Base-by-base conservation (phyloP, 2,113 vertebrate species). In the Phyllopteryx taeniolatus region DNA sequence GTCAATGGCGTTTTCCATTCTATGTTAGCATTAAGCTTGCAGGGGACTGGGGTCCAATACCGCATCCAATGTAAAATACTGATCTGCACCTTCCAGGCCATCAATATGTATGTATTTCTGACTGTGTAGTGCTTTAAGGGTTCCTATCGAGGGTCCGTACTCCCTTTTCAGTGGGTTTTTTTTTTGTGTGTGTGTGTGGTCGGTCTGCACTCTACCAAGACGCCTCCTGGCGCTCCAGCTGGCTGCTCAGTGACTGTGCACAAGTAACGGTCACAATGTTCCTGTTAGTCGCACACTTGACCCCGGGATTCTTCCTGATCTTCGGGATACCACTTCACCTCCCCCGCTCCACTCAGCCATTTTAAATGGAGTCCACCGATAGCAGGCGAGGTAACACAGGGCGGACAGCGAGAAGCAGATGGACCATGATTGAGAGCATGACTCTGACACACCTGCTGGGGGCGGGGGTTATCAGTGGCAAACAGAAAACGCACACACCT, bases 371-470 rank as follows among this genome's bases (percentile, higher is more conserved):
- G 73, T 74, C 74, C 83, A 70, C 72, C 76, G 84, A 87, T 85
- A 79, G 44, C 69, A 5, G 63, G 33, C 62, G 77, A 78, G 75
- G 73, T 74, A 17, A 46, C 15, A 47, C 20, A 14, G n/a, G 63
- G 62, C 76, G 73, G 76, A 87, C 78, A 74, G 68, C 46, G 65
- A 71, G 72, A 73, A 79, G 67, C 79, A 84, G 83, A 85, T 84
- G 81, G 81, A 47, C 64, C 17, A 22, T 14, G n/a, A 66, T 44
- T 27, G 13, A 66, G n/a, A 46, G 64, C 80, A 22, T 82, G 84
- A 87, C 86, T 87, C 84, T 86, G 88, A 88, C 87, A 87, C 83
- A 84, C 85, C 66, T 85, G 84, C 86, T 80, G 79, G 85, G 63
- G n/a, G n/a, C 13, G 64, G 22, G 64, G 3, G 80, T 88, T 88